A percentile compares a stretch with the other conserved stretches of the same genome.
Conservation (phyloP, 2,888 invertebrate species). For the Chrysomela aeneicollis region DNA sequence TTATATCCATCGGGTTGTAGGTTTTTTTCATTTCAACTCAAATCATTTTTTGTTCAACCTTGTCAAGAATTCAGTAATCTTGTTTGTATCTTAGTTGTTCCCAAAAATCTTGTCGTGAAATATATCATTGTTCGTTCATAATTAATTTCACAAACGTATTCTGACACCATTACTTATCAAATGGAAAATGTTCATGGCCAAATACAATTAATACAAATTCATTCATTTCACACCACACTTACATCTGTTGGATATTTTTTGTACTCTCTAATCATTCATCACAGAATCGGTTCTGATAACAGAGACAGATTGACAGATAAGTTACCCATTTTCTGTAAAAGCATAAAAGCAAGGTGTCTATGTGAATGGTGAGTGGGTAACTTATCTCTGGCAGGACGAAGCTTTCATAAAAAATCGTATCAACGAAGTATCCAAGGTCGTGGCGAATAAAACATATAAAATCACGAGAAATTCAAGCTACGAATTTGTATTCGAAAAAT, state of each 20-base stretch:
- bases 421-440: no score
- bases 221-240: slow-evolving; percentile 33
- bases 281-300: slow-evolving; percentile 23
- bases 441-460: no score
- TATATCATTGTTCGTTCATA: slow-evolving; percentile 59
- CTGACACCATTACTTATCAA: slow-evolving; percentile 61
- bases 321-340: no score
- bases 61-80: slow-evolving; percentile 61
- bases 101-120: slow-evolving; percentile 50
- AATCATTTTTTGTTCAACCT: slow-evolving; percentile 57
- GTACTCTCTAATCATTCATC: slow-evolving; percentile 42
- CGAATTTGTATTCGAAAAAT: no score
- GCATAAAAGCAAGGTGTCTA: no score
- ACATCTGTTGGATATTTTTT: slow-evolving; percentile 47
- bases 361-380: slow-evolving; percentile 22
- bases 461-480: no score
- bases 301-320: no score
- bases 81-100: slow-evolving; percentile 51
- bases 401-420: no score
- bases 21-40: slow-evolving; percentile 67
- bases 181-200: slow-evolving; percentile 49
- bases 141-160: slow-evolving; percentile 57
- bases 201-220: slow-evolving; percentile 42
- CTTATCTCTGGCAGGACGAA: slow-evolving; percentile 6
- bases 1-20: slow-evolving; percentile 64